Evolutionary conservation across 2,888 invertebrate genomes (phyloP), one percentile per base, ranked within the genome.

Genomic region (Clostera curtula): DNA sequence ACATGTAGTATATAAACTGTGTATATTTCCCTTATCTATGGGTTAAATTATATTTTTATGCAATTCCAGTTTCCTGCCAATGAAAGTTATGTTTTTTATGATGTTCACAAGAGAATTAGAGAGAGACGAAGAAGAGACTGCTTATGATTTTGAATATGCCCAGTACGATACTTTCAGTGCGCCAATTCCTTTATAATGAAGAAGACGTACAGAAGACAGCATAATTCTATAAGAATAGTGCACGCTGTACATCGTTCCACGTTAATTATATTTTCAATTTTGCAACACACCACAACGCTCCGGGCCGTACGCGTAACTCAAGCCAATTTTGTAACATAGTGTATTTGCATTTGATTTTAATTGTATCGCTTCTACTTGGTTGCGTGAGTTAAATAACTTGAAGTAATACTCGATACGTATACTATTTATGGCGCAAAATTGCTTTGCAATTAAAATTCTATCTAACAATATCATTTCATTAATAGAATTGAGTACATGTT

Each of bases 261-360:
- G 58, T 68, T 73, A 74, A 73, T 75, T 72, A 71, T 68, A 68
- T 71, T 79, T 76, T 72, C 69, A 74, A 76, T 74, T 71, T 67
- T 63, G 59, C 64, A 71, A 68, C 57, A 52, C 57, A 55, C 54
- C 44, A 46, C 36, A 43, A 40, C 44, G 64, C 70, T 65, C 44
- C 45, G 31, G 59, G 68, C 58, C 40, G n/a, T n/a, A 52, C 54
- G 49, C 41, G 48, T 51, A 55, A 53, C 42, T 37, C 42, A 34
- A 50, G 58, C 43, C 55, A 49, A 55, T 56, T 60, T 56, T 52
- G 39, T 51, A 52, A 57, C 47, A 56, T 36, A 54, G 46, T 51
- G 56, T 60, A 56, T 60, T 62, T 56, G 53, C 51, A 46, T 40
- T 48, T 37, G 48, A 34, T 45, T 48, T 53, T 49, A 53, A 51